These are phyloP conservation scores for Archips crataeganus DNA, from an alignment of 2,888 invertebrate species.

Conservation along the genomic window DNA sequence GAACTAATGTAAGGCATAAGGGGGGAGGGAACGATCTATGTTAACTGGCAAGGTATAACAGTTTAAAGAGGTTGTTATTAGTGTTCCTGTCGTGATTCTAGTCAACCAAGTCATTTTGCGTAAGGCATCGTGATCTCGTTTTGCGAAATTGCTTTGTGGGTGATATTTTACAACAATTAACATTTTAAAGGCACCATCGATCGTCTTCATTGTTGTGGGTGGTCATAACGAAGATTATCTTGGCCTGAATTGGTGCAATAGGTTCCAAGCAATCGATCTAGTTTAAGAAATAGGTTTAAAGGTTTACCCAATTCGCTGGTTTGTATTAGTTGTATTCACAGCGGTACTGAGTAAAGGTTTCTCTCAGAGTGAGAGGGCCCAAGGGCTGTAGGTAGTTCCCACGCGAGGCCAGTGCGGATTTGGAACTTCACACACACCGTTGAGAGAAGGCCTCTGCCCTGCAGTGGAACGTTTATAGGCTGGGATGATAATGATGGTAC, in stretches of 20 bases:
- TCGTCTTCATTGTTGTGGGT: conserved; percentile 44
- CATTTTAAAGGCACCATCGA: conserved; percentile 46
- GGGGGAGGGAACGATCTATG: conserved; percentile 31
- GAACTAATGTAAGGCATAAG: not conserved
- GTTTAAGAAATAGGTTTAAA: conserved; percentile 4
- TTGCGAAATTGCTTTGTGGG: conserved; percentile 53
- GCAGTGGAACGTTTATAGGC: too few relatives aligned
- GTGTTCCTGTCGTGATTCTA: conserved; percentile 60
- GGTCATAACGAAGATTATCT: conserved; percentile 36
- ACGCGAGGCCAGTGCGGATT: too few relatives aligned
- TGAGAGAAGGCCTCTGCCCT: too few relatives aligned
- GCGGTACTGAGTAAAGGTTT: too few relatives aligned
- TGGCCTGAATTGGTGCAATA: conserved; percentile 34
- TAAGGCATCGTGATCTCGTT: conserved; percentile 57
- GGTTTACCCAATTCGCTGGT: conserved; percentile 6
- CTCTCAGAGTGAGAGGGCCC: too few relatives aligned
- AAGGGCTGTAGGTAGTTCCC: too few relatives aligned
- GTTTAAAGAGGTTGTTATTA: conserved; percentile 55
- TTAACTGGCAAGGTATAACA: conserved; percentile 46
- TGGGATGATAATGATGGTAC: too few relatives aligned
- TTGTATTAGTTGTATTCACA: not conserved
- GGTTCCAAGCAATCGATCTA: conserved; percentile 18
- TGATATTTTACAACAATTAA: conserved; percentile 54
- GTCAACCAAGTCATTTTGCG: conserved; percentile 48
- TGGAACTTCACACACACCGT: too few relatives aligned